Evolutionary conservation across 2,113 vertebrate genomes (phyloP), one percentile per base, ranked within the genome.

Genomic region (Bubo bubo): DNA sequence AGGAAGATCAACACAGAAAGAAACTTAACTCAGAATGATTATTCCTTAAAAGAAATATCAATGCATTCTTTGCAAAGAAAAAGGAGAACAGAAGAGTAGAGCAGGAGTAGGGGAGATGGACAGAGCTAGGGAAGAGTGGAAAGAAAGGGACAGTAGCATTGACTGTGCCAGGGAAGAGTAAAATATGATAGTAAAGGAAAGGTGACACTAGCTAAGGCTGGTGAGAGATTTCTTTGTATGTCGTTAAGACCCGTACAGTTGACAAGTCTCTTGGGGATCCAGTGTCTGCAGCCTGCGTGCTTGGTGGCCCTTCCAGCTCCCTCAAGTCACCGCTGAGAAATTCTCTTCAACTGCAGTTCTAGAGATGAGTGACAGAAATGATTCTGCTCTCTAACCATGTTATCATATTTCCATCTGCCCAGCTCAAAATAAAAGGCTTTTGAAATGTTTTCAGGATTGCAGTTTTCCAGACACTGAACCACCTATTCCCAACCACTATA

Each of bases 361-460:
- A 62, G 77, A 75, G n/a, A 52, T n/a, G 81, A 72, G 23, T 27
- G 89, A 60, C 0, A 2, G 86, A 82, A 82, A 58, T 27, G 0
- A n/a, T 64, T 43, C 52, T 62, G 18, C n/a, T 76, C 28, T 74
- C 34, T 84, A 79, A 93, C 43, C 30, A 9, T 83, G 18, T 41
- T 88, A n/a, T 74, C 19, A 8, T 77, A 77, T 45, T 94, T 76
- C 67, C 56, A 35, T 90, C 39, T 93, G 19, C 37, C 14, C 34
- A 60, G 55, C 70, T 89, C 45, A 71, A 94, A 95, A 97, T 93
- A 82, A 97, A 88, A 87, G 45, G 79, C 76, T 92, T 92, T 93
- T 73, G 50, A 89, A 93, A 86, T 80, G 89, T 89, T 93, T 72
- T 89, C 1, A 6, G 70, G 79, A 85, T 82, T 93, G 66, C 74